Base-by-base conservation (phyloP, 2,113 vertebrate species). In the Channa argus region DNA sequence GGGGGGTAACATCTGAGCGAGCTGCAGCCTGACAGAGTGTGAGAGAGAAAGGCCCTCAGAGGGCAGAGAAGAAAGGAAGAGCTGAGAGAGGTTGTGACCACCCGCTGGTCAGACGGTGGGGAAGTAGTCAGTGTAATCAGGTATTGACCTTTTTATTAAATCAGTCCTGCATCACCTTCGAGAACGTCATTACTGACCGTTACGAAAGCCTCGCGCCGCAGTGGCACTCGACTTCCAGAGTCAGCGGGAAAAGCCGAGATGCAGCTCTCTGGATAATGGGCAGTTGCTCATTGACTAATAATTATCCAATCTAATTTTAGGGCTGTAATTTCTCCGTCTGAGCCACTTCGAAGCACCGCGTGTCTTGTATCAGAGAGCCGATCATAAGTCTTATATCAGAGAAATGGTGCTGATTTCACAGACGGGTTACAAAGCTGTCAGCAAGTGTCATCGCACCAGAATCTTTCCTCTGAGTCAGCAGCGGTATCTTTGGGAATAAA, bases 121-220 rank as follows among this genome's bases (percentile, higher is more conserved):
- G 50, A 69, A 84, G 71, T 80, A 79, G 56, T 74, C 71, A 70
- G 24, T 6, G 44, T 76, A 76, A 88, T 89, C 56, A 83, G 36
- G 47, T 64, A 52, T 45, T 79, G 74, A 90, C 85, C 86, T 92
- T 91, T 90, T 78, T 59, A 75, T 67, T 64, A 53, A 78, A 77
- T 73, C 45, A n/a, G 66, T 63, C 44, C 56, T 45, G 37, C 44
- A 12, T 69, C 69, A 58, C 24, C 62, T 64, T 37, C 83, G n/a
- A 58, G 50, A 43, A 8, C 2, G 12, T 50, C 41, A 63, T 52
- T 58, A n/a, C 12, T 2, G 44, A 44, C 38, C 43, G 34, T 36
- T 59, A 39, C 62, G 52, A 62, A 56, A 81, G 71, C 59, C 43
- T 43, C 38, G 51, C 1, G 59, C 50, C 44, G 36, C 11, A 24